A percentile compares a stretch with the other conserved stretches of the same genome.
Evolutionary conservation across 2,113 vertebrate genomes (phyloP).

Genomic region (Alectura lathami): DNA sequence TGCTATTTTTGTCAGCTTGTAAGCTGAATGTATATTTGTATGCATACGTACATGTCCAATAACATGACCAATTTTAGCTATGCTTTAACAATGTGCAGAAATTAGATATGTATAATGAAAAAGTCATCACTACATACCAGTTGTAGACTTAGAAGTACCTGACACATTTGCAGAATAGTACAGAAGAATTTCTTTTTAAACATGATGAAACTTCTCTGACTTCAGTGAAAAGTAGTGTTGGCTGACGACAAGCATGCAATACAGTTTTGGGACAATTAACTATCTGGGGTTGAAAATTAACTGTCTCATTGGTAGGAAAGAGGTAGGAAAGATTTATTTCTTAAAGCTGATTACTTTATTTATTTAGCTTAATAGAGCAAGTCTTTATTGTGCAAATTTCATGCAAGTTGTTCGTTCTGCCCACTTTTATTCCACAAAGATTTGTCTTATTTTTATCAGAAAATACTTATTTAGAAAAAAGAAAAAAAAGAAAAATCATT

Average conservation of each 20-base stretch:
- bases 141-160: background rate
- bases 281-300: constrained; percentile 13
- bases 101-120: background rate
- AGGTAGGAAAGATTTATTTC: background rate
- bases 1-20: background rate
- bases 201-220: background rate
- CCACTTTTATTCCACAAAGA: constrained; percentile 26
- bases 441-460: background rate
- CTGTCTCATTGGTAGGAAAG: background rate
- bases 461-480: background rate
- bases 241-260: background rate
- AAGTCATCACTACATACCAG: background rate
- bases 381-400: constrained; percentile 30
- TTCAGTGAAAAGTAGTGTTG: background rate
- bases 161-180: background rate
- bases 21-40: background rate
- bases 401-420: constrained; percentile 24
- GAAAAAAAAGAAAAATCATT: background rate
- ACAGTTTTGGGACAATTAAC: background rate
- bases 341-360: constrained; percentile 29
- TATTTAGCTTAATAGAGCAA: constrained; percentile 31
- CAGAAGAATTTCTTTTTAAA: background rate
- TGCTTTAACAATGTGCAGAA: background rate
- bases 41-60: background rate
- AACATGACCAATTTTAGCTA: background rate